Evolutionary conservation across 2,888 invertebrate species (phyloP).

Genomic region (Microplitis deprimator): DNA sequence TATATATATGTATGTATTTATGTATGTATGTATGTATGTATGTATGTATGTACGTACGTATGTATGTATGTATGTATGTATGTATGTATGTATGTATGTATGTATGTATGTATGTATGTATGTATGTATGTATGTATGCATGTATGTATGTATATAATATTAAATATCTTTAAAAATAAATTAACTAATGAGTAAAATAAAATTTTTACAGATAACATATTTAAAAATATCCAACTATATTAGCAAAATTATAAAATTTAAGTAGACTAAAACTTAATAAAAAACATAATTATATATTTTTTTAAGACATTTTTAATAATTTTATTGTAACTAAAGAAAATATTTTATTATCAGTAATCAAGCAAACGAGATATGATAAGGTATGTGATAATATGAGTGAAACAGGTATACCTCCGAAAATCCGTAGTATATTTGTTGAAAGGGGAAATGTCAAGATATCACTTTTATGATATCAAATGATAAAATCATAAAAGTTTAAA

Average conservation of each 20-base stretch:
- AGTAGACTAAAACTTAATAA: not conserved
- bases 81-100: no score
- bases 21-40: no score
- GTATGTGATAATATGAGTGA: conserved; percentile 19
- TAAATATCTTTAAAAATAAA: no score
- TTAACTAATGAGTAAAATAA: no score
- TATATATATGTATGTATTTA: no score
- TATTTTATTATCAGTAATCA: conserved; percentile 37
- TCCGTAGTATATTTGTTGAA: conserved; percentile 42
- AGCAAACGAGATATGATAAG: conserved; percentile 40
- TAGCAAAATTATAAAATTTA: not conserved
- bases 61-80: no score
- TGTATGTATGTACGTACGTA: no score
- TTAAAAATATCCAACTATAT: no score
- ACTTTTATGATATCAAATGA: conserved; percentile 35
- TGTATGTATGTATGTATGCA: no score
- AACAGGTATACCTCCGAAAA: conserved; percentile 43
- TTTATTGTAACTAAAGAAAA: conserved; percentile 12
- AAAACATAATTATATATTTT: not conserved
- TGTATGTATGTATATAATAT: no score
- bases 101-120: no score
- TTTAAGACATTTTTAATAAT: not conserved
- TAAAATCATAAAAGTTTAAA: not conserved
- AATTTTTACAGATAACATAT: no score
- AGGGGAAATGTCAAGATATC: conserved; percentile 24